Base-by-base conservation (phyloP, 1,140 invertebrate genomes). In the Anthonomus grandis region DNA sequence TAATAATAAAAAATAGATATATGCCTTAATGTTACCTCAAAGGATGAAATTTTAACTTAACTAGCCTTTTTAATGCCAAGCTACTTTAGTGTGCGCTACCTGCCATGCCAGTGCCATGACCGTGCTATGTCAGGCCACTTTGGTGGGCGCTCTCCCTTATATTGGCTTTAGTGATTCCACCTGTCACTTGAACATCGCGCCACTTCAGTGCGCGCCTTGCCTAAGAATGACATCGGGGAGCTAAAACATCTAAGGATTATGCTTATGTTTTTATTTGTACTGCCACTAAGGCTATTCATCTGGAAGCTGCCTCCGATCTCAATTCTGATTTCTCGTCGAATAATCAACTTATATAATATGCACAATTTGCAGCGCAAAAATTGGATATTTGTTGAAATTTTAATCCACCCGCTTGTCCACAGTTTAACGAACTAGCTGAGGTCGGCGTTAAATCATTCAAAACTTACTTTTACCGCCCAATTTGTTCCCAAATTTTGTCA, bases 181-280 rank as follows among this genome's bases (percentile, higher is more conserved):
- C n/a, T n/a, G n/a, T n/a, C n/a, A n/a, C n/a, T n/a, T n/a, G n/a
- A n/a, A n/a, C n/a, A n/a, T n/a, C n/a, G n/a, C n/a, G n/a, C n/a
- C n/a, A n/a, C n/a, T n/a, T n/a, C n/a, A n/a, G n/a, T n/a, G n/a
- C n/a, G n/a, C n/a, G n/a, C n/a, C n/a, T n/a, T n/a, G n/a, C n/a
- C n/a, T n/a, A n/a, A n/a, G n/a, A n/a, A n/a, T n/a, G 38, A 41
- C 34, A 21, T 22, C 63, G 55, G 9, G 52, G 44, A 4, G 38
- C 9, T 17, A 37, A 59, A n/a, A 31, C 48, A 2, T 58, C 46
- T 15, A 75, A 76, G 53, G 42, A 55, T 4, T 74, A 69, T 37
- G 63, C 69, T 2, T 70, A 64, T 2, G 8, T 79, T n/a, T 75
- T 75, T 31, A 69, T 70, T 0, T 60, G 53, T 41, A 24, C 57